Conservation (phyloP, 1,140 invertebrate genomes). For the Hylaeus anthracinus region DNA sequence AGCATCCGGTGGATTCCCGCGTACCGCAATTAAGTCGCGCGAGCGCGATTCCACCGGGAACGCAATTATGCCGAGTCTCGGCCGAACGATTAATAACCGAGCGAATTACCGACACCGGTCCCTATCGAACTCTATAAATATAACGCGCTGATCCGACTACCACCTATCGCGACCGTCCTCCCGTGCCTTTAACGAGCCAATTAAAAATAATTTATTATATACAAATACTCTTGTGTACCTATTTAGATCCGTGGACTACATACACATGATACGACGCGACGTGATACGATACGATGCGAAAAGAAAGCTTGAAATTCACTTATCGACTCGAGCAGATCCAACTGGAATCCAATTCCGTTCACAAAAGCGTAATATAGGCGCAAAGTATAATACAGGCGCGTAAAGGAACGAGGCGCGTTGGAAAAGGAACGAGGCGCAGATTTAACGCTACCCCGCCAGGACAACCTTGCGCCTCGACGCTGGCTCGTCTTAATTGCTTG, state of each 20-base stretch:
- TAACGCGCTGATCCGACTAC: slow-evolving; percentile 27
- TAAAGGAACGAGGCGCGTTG: slow-evolving; percentile 16
- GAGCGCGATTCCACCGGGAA: slow-evolving; percentile 37
- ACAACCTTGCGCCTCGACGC: neutral
- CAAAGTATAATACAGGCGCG: too few relatives aligned
- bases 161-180: too few relatives aligned
- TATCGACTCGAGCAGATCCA: too few relatives aligned
- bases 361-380: too few relatives aligned
- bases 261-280: too few relatives aligned
- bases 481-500: slow-evolving; percentile 38
- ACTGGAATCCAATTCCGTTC: too few relatives aligned
- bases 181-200: neutral
- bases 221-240: too few relatives aligned
- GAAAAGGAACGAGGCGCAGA: neutral
- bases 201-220: slow-evolving; percentile 38
- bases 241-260: too few relatives aligned
- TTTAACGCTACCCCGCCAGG: neutral
- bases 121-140: slow-evolving; percentile 51
- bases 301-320: too few relatives aligned
- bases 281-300: too few relatives aligned
- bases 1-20: slow-evolving; percentile 55
- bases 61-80: slow-evolving; percentile 54
- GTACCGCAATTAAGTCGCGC: slow-evolving; percentile 54
- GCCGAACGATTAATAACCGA: slow-evolving; percentile 51
- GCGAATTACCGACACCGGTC: slow-evolving; percentile 41